Percentiles rank a stretch among this genome's conserved stretches.
Conservation (phyloP, 2,888 invertebrate genomes). For the Alloplasta piceator region DNA sequence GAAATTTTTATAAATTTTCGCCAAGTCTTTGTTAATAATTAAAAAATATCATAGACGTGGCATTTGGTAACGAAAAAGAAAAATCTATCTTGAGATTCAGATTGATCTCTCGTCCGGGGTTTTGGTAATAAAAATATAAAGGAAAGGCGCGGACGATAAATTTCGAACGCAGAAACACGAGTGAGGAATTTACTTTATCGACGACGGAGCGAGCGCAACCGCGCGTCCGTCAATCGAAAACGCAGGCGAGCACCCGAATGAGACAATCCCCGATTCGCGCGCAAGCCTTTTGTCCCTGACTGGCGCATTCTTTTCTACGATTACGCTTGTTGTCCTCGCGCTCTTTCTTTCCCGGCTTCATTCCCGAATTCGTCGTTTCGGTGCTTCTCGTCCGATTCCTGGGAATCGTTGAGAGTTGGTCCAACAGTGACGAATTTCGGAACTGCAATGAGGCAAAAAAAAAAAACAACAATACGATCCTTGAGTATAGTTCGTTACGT, state of each 20-base stretch:
- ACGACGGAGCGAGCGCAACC: neutral
- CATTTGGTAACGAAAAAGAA: conserved; percentile 38
- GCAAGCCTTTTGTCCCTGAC: conserved; percentile 77
- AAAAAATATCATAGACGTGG: conserved; percentile 45
- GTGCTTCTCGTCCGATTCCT: conserved; percentile 64
- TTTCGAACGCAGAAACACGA: too few relatives aligned
- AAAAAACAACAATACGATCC: neutral
- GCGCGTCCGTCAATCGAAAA: conserved; percentile 76
- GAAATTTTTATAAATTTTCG: conserved; percentile 10
- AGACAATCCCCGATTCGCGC: conserved; percentile 78
- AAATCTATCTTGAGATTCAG: conserved; percentile 17
- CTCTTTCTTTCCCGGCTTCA: conserved; percentile 76
- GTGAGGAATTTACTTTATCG: conserved; percentile 8
- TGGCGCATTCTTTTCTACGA: conserved; percentile 78
- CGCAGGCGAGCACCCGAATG: conserved; percentile 77
- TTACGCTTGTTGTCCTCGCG: conserved; percentile 79
- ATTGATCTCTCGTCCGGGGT: conserved; percentile 15
- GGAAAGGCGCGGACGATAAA: conserved; percentile 17
- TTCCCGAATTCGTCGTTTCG: conserved; percentile 69
- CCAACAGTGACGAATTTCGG: conserved; percentile 24
- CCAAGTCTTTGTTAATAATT: neutral
- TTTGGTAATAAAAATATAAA: neutral
- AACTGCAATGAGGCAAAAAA: conserved; percentile 16
- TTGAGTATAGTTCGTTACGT: too few relatives aligned
- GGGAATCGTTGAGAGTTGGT: conserved; percentile 69